These are phyloP conservation scores for Pandion haliaetus DNA, from an alignment of 2,113 vertebrate species.

Conservation along the genomic window DNA sequence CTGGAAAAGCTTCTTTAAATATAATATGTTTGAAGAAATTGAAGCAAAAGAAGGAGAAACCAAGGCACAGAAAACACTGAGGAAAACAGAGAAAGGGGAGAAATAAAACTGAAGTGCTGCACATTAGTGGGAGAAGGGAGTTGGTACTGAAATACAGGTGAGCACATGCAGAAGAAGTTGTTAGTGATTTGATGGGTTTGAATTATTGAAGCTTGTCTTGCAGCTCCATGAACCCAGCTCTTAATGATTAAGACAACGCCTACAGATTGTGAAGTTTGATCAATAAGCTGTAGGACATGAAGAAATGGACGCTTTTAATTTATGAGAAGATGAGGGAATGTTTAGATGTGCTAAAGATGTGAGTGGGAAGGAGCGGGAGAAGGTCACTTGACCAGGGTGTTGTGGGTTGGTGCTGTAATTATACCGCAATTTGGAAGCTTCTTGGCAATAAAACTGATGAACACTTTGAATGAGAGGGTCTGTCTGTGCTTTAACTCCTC, in stretches of 20 bases:
- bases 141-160: not conserved
- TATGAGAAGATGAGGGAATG: not conserved
- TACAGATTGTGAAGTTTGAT: not conserved
- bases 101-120: not conserved
- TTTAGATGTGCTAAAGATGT: not conserved
- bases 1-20: not conserved
- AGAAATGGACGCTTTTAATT: not conserved
- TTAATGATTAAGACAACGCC: not conserved
- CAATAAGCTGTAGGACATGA: accelerated
- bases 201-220: not conserved
- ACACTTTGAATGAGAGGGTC: not conserved
- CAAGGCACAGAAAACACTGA: not conserved
- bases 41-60: not conserved
- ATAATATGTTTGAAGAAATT: not conserved
- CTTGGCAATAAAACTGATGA: not conserved
- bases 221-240: not conserved
- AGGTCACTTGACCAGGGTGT: not conserved
- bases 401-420: not conserved
- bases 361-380: not conserved
- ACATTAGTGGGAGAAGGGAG: not conserved
- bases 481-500: not conserved
- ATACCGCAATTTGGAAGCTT: not conserved
- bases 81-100: not conserved
- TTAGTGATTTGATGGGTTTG: not conserved
- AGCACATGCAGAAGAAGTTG: not conserved